A percentile compares a stretch with the other conserved stretches of the same genome.
These are phyloP conservation scores for Myoxocephalus aenaeus DNA, from an alignment of 2,797 vertebrate genomes.

Conservation along the genomic window DNA sequence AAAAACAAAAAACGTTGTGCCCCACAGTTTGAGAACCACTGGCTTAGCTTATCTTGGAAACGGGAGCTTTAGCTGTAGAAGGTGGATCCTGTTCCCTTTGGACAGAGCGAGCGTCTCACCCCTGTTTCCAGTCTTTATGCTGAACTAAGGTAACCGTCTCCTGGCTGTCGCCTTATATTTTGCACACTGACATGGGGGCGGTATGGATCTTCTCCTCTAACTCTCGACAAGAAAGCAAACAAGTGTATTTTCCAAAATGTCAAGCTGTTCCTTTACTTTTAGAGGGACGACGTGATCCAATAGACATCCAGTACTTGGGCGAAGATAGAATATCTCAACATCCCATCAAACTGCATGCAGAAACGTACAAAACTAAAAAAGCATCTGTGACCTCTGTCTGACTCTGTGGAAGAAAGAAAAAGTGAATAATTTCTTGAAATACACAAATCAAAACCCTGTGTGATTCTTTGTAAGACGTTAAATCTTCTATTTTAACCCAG, in stretches of 20 bases:
- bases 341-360: background rate
- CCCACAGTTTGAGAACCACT: no score
- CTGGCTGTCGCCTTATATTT: no score
- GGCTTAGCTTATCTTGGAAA: no score
- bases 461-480: background rate
- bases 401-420: background rate
- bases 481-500: background rate
- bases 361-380: background rate
- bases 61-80: no score
- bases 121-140: no score
- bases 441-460: background rate
- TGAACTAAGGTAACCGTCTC: no score
- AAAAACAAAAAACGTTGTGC: no score
- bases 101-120: no score
- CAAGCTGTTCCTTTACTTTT: background rate
- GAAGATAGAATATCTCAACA: background rate
- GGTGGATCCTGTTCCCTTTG: no score
- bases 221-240: no score
- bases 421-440: background rate
- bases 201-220: no score
- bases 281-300: background rate
- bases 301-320: background rate
- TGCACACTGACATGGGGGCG: no score
- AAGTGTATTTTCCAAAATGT: background rate
- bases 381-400: background rate